These are phyloP conservation scores for Petrophora chlorosata DNA, from an alignment of 2,888 invertebrate genomes.

Conservation along the genomic window DNA sequence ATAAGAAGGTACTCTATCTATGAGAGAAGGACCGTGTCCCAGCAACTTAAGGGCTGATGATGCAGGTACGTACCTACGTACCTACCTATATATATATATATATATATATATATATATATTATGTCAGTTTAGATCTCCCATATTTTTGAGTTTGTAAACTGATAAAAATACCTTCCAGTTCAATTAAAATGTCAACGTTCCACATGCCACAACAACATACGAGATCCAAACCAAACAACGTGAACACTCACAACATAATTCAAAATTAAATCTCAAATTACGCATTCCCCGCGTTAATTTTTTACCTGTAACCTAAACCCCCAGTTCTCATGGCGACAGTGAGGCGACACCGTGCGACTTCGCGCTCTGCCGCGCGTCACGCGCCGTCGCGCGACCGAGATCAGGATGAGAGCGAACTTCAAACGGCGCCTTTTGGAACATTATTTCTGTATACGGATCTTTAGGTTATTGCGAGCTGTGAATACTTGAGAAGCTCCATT, in stretches of 20 bases:
- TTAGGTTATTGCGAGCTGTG: slow-evolving; percentile 4
- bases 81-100: no score
- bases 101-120: no score
- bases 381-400: slow-evolving; percentile 32
- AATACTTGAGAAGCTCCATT: slow-evolving; percentile 13
- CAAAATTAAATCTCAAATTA: slow-evolving; percentile 15
- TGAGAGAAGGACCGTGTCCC: no score
- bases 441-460: slow-evolving; percentile 10
- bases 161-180: no score
- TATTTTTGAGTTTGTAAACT: no score
- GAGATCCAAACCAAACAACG: not conserved
- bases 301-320: slow-evolving; percentile 5
- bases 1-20: no score
- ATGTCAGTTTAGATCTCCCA: no score
- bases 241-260: slow-evolving; percentile 1
- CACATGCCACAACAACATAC: not conserved
- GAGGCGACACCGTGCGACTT: slow-evolving; percentile 51
- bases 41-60: no score
- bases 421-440: slow-evolving; percentile 6
- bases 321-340: slow-evolving; percentile 41
- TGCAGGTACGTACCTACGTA: no score
- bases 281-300: slow-evolving; percentile 13
- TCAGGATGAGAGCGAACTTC: not conserved
- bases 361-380: slow-evolving; percentile 38
- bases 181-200: no score